A percentile compares a stretch with the other conserved stretches of the same genome.
Conservation (phyloP, 2,888 invertebrate genomes). For the Macrophya annulata region DNA sequence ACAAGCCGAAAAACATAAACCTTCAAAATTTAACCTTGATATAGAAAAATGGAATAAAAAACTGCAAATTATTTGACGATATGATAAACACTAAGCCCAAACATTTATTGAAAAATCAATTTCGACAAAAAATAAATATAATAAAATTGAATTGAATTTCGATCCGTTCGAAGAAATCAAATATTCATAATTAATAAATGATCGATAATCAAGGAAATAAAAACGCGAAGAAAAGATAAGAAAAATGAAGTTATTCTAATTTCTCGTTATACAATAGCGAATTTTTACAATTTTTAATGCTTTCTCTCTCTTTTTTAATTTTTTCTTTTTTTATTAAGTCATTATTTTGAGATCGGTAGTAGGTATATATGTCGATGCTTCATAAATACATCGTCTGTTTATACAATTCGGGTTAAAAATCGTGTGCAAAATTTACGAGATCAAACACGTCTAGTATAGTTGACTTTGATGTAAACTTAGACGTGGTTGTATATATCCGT, state of each 20-base stretch:
- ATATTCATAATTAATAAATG: background rate
- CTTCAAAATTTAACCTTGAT: background rate
- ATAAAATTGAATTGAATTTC: background rate
- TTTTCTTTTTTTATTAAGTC: background rate
- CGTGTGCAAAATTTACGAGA: conserved; percentile 46
- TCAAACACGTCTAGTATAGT: conserved; percentile 1
- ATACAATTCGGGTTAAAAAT: background rate
- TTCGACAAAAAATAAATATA: background rate
- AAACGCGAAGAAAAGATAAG: too few relatives aligned
- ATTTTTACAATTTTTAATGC: background rate
- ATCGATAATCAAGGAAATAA: too few relatives aligned
- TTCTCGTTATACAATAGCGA: background rate
- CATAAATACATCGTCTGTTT: background rate
- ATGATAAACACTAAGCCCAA: background rate
- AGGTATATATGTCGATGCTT: conserved; percentile 14
- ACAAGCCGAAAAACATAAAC: background rate
- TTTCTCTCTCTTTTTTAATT: background rate
- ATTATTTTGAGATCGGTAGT: conserved; percentile 14
- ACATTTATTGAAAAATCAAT: background rate
- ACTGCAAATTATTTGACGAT: background rate
- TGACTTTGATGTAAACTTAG: conserved; percentile 20
- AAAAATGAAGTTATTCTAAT: too few relatives aligned
- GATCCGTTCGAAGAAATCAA: background rate
- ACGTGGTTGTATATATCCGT: background rate
- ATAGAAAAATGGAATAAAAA: background rate